Conservation (phyloP, 2,797 vertebrate genomes). For the Simalia tracyae region DNA sequence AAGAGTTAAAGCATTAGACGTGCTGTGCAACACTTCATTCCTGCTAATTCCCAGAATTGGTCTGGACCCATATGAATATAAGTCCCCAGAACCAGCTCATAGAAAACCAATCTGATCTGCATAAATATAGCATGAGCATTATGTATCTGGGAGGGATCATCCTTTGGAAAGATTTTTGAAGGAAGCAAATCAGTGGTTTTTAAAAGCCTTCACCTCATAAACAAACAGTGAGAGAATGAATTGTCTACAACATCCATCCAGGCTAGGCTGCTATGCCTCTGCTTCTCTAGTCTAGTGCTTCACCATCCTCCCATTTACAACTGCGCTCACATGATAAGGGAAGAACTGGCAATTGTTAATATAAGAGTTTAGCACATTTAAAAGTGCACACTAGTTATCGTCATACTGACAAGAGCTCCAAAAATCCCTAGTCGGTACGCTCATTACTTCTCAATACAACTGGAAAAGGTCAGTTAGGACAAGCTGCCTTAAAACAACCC, state of each 20-base stretch:
- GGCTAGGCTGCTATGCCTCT: background rate
- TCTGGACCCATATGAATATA: background rate
- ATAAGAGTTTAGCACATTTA: background rate
- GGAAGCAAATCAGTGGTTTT: background rate
- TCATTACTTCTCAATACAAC: background rate
- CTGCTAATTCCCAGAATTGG: background rate
- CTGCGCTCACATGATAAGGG: background rate
- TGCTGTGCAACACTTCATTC: background rate
- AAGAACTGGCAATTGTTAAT: background rate
- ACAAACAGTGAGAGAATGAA: background rate
- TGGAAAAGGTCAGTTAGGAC: background rate
- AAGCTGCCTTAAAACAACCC: background rate
- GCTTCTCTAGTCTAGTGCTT: background rate
- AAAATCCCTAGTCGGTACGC: background rate
- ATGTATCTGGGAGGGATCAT: background rate
- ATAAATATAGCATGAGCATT: background rate
- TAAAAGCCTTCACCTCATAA: background rate
- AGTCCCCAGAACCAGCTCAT: background rate
- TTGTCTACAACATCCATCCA: background rate
- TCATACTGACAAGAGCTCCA: background rate
- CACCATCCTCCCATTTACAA: background rate
- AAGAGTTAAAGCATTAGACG: background rate
- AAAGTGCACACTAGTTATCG: background rate
- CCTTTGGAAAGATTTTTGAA: background rate
- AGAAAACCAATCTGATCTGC: background rate